Evolutionary conservation across 2,888 invertebrate species (phyloP).

Genomic region (Andrena dorsata): DNA sequence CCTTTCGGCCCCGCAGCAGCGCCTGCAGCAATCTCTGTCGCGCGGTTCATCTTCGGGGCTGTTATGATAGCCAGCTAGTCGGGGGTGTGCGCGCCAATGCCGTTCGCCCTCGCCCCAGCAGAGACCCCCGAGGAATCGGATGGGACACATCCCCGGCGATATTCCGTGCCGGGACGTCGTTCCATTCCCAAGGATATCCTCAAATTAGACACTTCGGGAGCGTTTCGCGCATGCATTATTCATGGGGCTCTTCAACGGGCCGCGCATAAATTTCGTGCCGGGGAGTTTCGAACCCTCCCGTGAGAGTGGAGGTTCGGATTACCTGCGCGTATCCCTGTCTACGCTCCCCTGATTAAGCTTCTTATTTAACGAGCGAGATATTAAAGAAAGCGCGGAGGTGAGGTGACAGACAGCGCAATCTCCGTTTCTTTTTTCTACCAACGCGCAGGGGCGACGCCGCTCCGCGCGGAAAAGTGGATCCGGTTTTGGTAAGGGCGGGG

Average conservation of each 20-base stretch:
- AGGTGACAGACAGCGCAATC: conserved; percentile 34
- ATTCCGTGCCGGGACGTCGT: conserved; percentile 33
- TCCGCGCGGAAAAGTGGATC: conserved; percentile 48
- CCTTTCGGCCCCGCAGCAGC: conserved; percentile 32
- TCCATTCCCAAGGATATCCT: conserved; percentile 59
- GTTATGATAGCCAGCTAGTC: conserved; percentile 57
- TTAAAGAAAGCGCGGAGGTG: conserved; percentile 16
- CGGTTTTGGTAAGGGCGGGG: conserved; percentile 45
- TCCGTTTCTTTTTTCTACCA: conserved; percentile 20
- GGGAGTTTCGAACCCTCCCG: conserved; percentile 22
- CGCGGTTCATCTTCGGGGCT: conserved; percentile 41
- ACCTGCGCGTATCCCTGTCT: background rate
- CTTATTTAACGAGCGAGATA: conserved; percentile 34
- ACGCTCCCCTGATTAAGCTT: conserved; percentile 25
- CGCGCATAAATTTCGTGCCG: conserved; percentile 48
- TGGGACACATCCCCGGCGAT: conserved; percentile 45
- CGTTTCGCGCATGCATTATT: conserved; percentile 65
- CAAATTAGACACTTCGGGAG: conserved; percentile 67
- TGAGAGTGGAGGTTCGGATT: conserved; percentile 18
- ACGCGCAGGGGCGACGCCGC: background rate
- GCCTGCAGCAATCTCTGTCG: conserved; percentile 59
- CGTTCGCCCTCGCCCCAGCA: conserved; percentile 22
- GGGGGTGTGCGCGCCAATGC: conserved; percentile 3
- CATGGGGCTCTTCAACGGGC: conserved; percentile 51
- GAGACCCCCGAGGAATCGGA: background rate